Base-by-base conservation (phyloP, 1,140 invertebrate genomes). In the Eupristina koningsbergeri region DNA sequence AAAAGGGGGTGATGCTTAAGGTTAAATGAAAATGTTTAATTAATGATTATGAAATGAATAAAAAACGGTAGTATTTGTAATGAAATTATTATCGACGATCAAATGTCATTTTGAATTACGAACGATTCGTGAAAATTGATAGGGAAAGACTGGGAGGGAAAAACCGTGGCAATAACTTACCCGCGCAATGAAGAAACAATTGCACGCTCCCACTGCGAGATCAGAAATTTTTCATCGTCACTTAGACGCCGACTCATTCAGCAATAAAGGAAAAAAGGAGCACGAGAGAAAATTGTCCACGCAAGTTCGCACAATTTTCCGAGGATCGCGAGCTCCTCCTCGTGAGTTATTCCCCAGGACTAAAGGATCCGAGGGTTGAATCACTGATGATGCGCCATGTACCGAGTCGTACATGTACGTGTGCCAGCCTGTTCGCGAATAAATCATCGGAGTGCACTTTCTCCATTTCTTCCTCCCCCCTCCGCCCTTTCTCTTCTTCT, bases 381-480 rank as follows among this genome's bases (percentile, higher is more conserved):
- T 80, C 53, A 77, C 77, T 84, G 82, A 84, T 84, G 82, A 84
- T 84, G 82, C 39, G 74, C 36, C 74, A 34, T 39, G 71, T 75
- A 29, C n/a, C n/a, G n/a, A n/a, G n/a, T n/a, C 45, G 64, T 58
- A 8, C 34, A 76, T 41, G 73, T 77, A 50, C 64, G 79, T 50
- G 53, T 50, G 80, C 71, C 47, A 80, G 31, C 50, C 82, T 79
- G 82, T 75, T 77, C 61, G 77, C 76, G 53, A 64, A 84, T 84
- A 84, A 84, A 84, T 84, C 82, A 84, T 84, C 82, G 41, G 53
- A 84, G 82, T 67, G 80, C 80, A 76, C 50, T 81, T 8, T 15
- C 19, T 5, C 11, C 41, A 75, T 76, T 75, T 63, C n/a, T 63
- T 41, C 36, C 36, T 31, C 77, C 34, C 58, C 39, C 64, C 19